A percentile compares a stretch with the other conserved stretches of the same genome.
These are phyloP conservation scores for Elegia similella DNA, from an alignment of 2,888 invertebrate species.

Conservation along the genomic window DNA sequence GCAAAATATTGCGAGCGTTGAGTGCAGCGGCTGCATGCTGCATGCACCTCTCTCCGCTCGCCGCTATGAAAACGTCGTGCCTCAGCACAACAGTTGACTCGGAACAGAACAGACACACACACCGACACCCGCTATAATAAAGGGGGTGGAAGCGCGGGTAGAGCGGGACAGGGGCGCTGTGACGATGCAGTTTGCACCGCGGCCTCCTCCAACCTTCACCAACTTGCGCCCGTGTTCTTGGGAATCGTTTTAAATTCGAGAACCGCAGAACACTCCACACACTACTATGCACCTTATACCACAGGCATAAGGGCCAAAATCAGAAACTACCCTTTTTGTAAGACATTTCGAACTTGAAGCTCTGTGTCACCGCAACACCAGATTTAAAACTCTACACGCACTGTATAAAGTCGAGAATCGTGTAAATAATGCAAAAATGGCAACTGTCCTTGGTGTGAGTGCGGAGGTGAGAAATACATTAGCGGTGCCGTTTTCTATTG, in stretches of 20 bases:
- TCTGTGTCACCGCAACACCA: slow-evolving; percentile 41
- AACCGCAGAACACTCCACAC: slow-evolving; percentile 66
- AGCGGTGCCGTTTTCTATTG: slow-evolving; percentile 82
- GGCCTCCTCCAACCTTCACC: slow-evolving; percentile 79
- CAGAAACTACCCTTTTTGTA: slow-evolving; percentile 49
- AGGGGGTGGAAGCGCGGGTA: slow-evolving; percentile 46
- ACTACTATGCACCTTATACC: slow-evolving; percentile 53
- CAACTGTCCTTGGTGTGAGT: slow-evolving; percentile 74
- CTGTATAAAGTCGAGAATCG: slow-evolving; percentile 60
- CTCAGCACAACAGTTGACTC: slow-evolving; percentile 75
- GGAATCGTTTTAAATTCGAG: slow-evolving; percentile 81
- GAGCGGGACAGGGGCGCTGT: slow-evolving; percentile 55
- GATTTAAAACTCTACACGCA: slow-evolving; percentile 59
- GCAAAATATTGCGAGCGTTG: slow-evolving; percentile 59
- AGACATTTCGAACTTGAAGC: slow-evolving; percentile 65
- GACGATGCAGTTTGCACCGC: slow-evolving; percentile 80
- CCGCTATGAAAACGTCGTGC: slow-evolving; percentile 65
- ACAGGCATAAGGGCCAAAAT: slow-evolving; percentile 53
- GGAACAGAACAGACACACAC: slow-evolving; percentile 61
- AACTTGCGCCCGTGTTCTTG: slow-evolving; percentile 79
- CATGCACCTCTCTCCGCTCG: slow-evolving; percentile 46
- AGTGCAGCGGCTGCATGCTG: slow-evolving; percentile 53
- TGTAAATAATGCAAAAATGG: slow-evolving; percentile 61
- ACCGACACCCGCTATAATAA: slow-evolving; percentile 61
- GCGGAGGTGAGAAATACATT: slow-evolving; percentile 83